Percentiles rank a stretch among this genome's conserved stretches.
Evolutionary conservation across 2,797 vertebrate species (phyloP).

Genomic region (Catharus ustulatus): DNA sequence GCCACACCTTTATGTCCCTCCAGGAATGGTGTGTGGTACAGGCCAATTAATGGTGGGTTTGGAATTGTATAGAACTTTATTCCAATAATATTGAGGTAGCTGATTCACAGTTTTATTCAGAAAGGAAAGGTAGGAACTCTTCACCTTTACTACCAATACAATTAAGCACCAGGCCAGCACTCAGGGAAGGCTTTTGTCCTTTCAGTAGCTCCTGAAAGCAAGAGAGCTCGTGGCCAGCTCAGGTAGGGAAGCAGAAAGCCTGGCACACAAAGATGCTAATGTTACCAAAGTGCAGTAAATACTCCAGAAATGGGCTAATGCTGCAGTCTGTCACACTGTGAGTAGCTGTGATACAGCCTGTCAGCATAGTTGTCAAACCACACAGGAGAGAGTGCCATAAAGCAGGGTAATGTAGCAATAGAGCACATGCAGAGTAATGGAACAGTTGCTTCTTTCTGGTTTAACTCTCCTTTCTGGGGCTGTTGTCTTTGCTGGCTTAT

Average conservation of each 20-base stretch:
- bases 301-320: conserved; percentile 16
- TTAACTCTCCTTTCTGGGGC: conserved; percentile 8
- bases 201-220: not conserved
- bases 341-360: conserved; percentile 22
- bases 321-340: not conserved
- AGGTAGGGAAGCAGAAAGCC: not conserved
- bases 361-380: conserved; percentile 49
- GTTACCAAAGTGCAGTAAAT: not conserved
- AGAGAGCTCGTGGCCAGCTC: not conserved
- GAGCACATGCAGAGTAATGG: conserved; percentile 38
- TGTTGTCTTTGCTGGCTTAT: conserved; percentile 56
- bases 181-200: not conserved
- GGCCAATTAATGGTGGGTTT: not conserved
- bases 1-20: not conserved
- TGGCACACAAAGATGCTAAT: not conserved
- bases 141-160: not conserved
- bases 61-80: not conserved
- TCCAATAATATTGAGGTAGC: not conserved
- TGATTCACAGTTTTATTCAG: not conserved
- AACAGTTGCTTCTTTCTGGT: conserved; percentile 54
- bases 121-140: not conserved
- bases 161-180: not conserved
- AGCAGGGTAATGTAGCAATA: not conserved
- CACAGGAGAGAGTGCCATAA: not conserved
- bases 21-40: not conserved